Conservation (phyloP, 2,113 vertebrate species). For the Nematolebias whitei region DNA sequence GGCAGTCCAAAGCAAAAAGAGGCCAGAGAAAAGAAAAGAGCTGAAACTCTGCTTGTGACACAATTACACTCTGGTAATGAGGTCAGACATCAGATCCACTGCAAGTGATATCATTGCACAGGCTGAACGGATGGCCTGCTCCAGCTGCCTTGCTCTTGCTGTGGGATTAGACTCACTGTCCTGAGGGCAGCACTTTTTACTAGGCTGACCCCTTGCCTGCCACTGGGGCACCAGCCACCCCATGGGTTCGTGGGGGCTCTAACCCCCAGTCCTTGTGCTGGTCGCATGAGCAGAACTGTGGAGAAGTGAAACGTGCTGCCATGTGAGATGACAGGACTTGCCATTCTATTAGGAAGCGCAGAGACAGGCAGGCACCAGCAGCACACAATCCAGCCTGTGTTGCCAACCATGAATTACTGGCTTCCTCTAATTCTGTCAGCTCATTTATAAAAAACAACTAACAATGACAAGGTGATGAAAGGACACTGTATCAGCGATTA, state of each 20-base stretch:
- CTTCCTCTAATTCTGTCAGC: slow-evolving; percentile 77
- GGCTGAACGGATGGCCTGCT: slow-evolving; percentile 85
- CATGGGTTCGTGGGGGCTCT: slow-evolving; percentile 56
- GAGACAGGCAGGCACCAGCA: slow-evolving; percentile 82
- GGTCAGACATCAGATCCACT: slow-evolving; percentile 97
- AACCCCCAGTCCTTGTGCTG: slow-evolving; percentile 65
- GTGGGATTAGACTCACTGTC: slow-evolving; percentile 79
- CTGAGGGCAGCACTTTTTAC: slow-evolving; percentile 69
- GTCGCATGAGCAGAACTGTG: slow-evolving; percentile 70
- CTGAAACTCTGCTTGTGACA: slow-evolving; percentile 95
- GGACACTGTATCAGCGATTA: slow-evolving; percentile 65
- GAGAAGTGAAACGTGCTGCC: slow-evolving; percentile 77
- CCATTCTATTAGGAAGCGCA: slow-evolving; percentile 67
- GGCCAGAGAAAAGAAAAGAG: slow-evolving; percentile 85
- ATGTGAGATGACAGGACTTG: slow-evolving; percentile 76
- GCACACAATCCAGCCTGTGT: slow-evolving; percentile 72
- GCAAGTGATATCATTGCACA: slow-evolving; percentile 97
- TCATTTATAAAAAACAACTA: slow-evolving; percentile 76
- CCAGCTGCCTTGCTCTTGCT: slow-evolving; percentile 86
- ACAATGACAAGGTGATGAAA: slow-evolving; percentile 74
- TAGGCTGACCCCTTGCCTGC: slow-evolving; percentile 72
- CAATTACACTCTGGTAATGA: slow-evolving; percentile 99
- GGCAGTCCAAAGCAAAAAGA: slow-evolving; percentile 92
- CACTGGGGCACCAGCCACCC: slow-evolving; percentile 65
- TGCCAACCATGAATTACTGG: slow-evolving; percentile 73